Evolutionary conservation across 2,113 vertebrate species (phyloP), one percentile per base, ranked within the genome.

Genomic region (Pyrgilauda ruficollis): DNA sequence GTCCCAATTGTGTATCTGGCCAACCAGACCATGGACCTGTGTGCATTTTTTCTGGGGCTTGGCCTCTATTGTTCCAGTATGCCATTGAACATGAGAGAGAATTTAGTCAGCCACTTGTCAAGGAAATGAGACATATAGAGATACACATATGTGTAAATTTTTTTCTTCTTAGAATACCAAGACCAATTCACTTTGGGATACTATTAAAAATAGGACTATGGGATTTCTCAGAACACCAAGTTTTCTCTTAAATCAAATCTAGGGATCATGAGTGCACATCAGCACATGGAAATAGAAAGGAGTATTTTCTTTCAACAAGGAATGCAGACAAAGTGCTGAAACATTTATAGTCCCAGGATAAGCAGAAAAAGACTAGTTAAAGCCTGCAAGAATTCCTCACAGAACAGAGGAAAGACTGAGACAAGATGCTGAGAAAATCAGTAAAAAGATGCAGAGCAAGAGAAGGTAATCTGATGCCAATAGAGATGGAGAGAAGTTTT

Each of bases 301-400:
- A 56, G n/a, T 68, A 6, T 47, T 69, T 28, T 30, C 28, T 83
- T 91, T 76, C 33, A 62, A 31, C 11, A 68, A 64, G 17, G 41
- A 93, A 90, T 26, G 33, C 27, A 70, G 77, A 47, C 44, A 69
- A 93, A 46, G 37, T 73, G 53, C 37, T 84, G 69, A 84, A 89
- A 87, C 9, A 35, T 67, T 70, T 87, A 28, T 43, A 55, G 28
- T 27, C 64, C 17, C 43, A n/a, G 44, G 20, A 68, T 46, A 68
- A 52, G 49, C 44, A 69, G 33, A 22, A 64, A 41, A 47, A 22
- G 22, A 72, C 15, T 44, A 72, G 50, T 23, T 91, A 69, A 35
- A 55, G 28, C 12, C 53, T 62, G 17, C 5, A 3, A 69, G 18
- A 41, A 46, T 66, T 77, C 63, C 44, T 85, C 24, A 82, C 37